Base-by-base conservation (phyloP, 2,888 invertebrate genomes). In the Mythimna pallens region DNA sequence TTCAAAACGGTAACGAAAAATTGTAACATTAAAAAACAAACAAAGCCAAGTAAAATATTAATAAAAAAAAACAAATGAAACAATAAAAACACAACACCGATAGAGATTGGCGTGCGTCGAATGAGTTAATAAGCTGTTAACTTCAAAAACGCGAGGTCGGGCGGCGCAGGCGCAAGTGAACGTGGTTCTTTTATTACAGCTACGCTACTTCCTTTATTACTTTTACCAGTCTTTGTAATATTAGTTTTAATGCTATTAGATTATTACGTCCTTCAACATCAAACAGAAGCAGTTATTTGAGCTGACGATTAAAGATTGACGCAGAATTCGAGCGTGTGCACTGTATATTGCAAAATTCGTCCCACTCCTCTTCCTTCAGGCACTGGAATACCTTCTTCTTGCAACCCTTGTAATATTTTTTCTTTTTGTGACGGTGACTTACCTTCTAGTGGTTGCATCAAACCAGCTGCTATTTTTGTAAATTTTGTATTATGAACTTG, bases 71-170 rank as follows among this genome's bases (percentile, higher is more conserved):
- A n/a, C n/a, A 65, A 81, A 64, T 67, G 58, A 70, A 72, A 80
- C 73, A 80, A 81, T 81, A 82, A 74, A 73, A 66, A 34, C 80
- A 78, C 50, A 50, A 83, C 72, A 79, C 14, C 47, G 80, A 81
- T 66, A 64, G 43, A 77, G 82, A 79, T 74, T 76, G 79, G 73
- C 81, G 78, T 81, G 77, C 80, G 81, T 80, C 68, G 73, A 82
- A 70, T 79, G 78, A 85, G 86, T 87, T 85, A 84, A 85, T 85
- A 74, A 86, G 80, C 76, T 81, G 85, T 88, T 88, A 88, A 87
- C 89, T 89, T 73, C 84, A 86, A 86, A 88, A 77, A 75, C 70
- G 81, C 87, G 76, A 89, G 90, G 90, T 88, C 86, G 72, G n/a
- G 52, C 69, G 58, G 65, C 75, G 77, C 72, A 36, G 76, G 83